phyloP scores from a whole-genome alignment of 2,797 vertebrate species.

The Paguma larvata region DNA sequence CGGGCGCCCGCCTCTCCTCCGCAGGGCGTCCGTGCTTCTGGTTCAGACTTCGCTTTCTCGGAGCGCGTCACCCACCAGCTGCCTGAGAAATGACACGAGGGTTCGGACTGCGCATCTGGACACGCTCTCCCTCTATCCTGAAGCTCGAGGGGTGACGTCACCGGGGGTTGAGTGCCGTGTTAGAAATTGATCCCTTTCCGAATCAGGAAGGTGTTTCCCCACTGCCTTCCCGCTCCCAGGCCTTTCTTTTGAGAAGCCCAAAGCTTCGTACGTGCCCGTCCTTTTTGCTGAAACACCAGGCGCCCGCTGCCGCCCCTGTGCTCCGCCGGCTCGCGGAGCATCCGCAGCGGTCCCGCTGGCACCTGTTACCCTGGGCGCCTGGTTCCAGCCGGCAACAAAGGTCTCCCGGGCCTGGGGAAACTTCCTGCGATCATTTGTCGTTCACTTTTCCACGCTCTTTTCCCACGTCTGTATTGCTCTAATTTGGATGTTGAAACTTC shows the following conservation, averaged over 20 bases:
- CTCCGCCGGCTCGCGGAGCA: too few species aligned
- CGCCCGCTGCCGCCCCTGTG: too few species aligned
- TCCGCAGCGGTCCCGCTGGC: accelerated
- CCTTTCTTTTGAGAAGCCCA: background rate
- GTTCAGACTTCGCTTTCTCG: background rate
- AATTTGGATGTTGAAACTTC: background rate
- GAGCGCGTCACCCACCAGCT: background rate
- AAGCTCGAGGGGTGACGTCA: background rate
- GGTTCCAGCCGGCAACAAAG: accelerated
- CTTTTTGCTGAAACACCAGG: too few species aligned
- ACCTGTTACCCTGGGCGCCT: background rate
- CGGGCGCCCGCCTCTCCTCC: accelerated
- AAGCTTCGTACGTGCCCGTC: too few species aligned
- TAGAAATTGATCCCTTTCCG: background rate
- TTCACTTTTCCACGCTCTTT: background rate
- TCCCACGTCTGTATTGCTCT: background rate
- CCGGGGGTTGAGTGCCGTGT: too few species aligned
- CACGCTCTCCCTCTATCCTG: background rate
- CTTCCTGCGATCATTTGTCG: too few species aligned
- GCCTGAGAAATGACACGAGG: background rate
- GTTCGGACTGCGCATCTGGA: background rate
- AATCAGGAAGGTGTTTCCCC: background rate
- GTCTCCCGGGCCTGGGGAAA: background rate
- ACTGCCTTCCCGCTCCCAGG: accelerated
- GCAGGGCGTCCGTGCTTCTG: background rate